These are phyloP conservation scores for Hemaris fuciformis DNA, from an alignment of 2,888 invertebrate genomes.

Conservation along the genomic window DNA sequence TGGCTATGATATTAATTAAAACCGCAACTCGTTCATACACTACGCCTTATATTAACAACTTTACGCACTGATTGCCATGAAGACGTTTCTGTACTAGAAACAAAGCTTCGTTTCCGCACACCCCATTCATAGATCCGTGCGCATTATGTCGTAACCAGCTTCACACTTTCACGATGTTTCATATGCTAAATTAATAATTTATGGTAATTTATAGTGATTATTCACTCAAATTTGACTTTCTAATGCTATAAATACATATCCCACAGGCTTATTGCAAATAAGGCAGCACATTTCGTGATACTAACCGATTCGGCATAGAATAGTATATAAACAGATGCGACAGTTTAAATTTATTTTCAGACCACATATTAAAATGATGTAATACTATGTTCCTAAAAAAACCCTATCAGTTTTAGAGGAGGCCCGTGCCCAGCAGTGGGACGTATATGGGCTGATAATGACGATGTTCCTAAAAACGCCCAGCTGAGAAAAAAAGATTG, in stretches of 20 bases:
- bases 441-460: too few species aligned
- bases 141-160: conserved; percentile 46
- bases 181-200: conserved; percentile 25
- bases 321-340: too few species aligned
- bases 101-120: conserved; percentile 40
- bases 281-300: neutral
- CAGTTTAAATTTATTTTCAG: too few species aligned
- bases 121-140: conserved; percentile 27
- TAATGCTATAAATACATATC: neutral
- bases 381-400: too few species aligned
- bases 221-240: neutral
- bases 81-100: conserved; percentile 32
- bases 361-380: too few species aligned
- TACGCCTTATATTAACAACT: conserved; percentile 37
- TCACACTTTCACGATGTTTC: conserved; percentile 50
- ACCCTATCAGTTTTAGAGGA: too few species aligned
- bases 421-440: too few species aligned
- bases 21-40: conserved; percentile 16
- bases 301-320: too few species aligned
- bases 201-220: neutral
- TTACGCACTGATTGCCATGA: conserved; percentile 52
- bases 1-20: neutral
- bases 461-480: too few species aligned
- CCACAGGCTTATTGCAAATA: too few species aligned
- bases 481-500: too few species aligned